Base-by-base conservation (phyloP, 1,140 invertebrate species). In the Cotesia chilonis region DNA sequence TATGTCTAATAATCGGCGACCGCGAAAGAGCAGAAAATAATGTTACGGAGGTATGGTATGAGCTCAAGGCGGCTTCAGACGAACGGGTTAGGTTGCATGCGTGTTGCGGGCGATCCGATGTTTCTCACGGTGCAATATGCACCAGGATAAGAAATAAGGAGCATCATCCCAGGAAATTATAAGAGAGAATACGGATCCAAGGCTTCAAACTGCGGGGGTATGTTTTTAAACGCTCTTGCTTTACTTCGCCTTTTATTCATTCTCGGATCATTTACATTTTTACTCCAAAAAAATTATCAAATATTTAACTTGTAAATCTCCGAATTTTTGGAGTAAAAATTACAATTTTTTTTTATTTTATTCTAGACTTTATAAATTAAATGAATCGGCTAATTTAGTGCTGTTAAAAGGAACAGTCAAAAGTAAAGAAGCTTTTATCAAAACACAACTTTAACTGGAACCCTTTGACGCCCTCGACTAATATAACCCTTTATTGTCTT, bases 121-220 rank as follows among this genome's bases (percentile, higher is more conserved):
- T 85, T 85, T 85, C 84, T 85, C 84, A 85, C 84, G 84, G 83
- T 85, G 70, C 52, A 73, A 71, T 75, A 81, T 83, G 84, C 83
- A 47, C 5, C 41, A 41, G 41, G 41, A 47, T 47, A 9, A 9
- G 10, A 47, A 47, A 47, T 47, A 28, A 28, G 28, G 28, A 28
- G 28, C 28, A 28, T 28, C 28, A 28, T 84, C 80, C 80, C 68
- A 85, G 81, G 80, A 85, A 85, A 85, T 86, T 85, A 85, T 85
- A 85, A 85, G 83, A 83, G 82, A 85, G 81, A 47, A 47, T 47
- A 47, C 82, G 81, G 81, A 83, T 85, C 82, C 81, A 81, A 80
- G 78, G 28, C 28, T 76, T 47, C 78, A 80, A 82, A 79, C 82
- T 81, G 79, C 71, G 77, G 74, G 74, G 80, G 68, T 60, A 73